Evolutionary conservation across 2,797 vertebrate genomes (phyloP), one percentile per base, ranked within the genome.

Genomic region (Odontamblyopus rebecca): DNA sequence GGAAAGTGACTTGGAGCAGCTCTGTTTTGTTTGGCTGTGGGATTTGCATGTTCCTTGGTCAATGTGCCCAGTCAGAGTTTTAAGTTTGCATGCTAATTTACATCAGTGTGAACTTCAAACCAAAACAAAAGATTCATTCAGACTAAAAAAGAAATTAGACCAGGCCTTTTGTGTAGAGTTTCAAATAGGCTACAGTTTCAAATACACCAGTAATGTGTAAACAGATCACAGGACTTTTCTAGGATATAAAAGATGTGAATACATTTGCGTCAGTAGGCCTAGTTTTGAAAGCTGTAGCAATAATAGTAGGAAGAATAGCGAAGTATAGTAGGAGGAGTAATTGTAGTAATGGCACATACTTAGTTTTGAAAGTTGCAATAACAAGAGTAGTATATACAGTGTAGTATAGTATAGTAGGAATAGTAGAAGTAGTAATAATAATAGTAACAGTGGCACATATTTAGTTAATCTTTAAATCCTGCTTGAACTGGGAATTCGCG

Each of bases 41-140:
- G 50, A 82, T 84, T 75, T 77, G 65, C 76, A 73, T 84, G 64
- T 44, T 29, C 38, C 38, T 67, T n/a, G 51, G 18, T 57, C 16
- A 0, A 0, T 7, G 38, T 61, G 65, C 72, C 73, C 50, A 48
- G 66, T 70, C 66, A 73, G 19, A 68, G 29, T 60, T 12, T 30
- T 32, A 54, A 66, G 12, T 66, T 50, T 66, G 44, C 2, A 50
- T 12, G 18, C 35, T 63, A 26, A 11, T 41, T 29, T 60, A 57
- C 54, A 57, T 60, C 57, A 60, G 16, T 60, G 57, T 60, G 57
- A 16, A 60, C 27, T 30, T 60, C 27, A 57, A 57, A 57, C 8
- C 2, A 57, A 57, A 11, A 26, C 23, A 13, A 57, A 57, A 57
- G 23, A 27, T 9, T 23, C 9, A 60, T 60, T 60, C 13, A 60